A percentile compares a stretch with the other conserved stretches of the same genome.
Conservation (phyloP, 2,797 vertebrate genomes). For the Sphaeramia orbicularis region DNA sequence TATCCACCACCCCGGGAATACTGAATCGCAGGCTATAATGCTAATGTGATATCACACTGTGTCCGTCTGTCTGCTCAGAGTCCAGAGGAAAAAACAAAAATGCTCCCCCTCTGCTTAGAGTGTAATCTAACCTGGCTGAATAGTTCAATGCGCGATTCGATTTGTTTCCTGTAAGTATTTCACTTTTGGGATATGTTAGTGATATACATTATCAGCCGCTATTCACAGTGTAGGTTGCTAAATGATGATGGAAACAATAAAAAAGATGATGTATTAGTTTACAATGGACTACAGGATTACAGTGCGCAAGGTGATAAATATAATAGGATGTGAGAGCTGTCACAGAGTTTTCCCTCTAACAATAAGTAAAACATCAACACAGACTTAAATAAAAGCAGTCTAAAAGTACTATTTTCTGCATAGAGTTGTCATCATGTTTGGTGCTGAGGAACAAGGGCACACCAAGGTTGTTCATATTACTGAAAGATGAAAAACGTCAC, state of each 20-base stretch:
- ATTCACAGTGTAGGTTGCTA: slow-evolving; percentile 38
- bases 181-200: slow-evolving; percentile 47
- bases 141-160: slow-evolving; percentile 41
- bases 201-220: slow-evolving; percentile 21
- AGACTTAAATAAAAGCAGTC: slow-evolving; percentile 25
- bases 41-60: slow-evolving; percentile 65
- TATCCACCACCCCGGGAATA: slow-evolving; percentile 52
- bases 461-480: slow-evolving; percentile 13
- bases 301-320: slow-evolving; percentile 35
- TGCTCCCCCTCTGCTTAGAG: background rate
- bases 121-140: slow-evolving; percentile 49
- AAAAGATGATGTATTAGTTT: slow-evolving; percentile 31
- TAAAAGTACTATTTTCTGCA: background rate
- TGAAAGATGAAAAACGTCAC: slow-evolving; percentile 23
- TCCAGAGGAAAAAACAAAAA: slow-evolving; percentile 14
- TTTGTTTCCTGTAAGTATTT: slow-evolving; percentile 50
- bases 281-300: slow-evolving; percentile 24
- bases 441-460: background rate
- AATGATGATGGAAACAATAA: slow-evolving; percentile 52
- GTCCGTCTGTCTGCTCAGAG: slow-evolving; percentile 51
- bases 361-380: slow-evolving; percentile 9
- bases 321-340: slow-evolving; percentile 22
- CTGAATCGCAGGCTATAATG: slow-evolving; percentile 53
- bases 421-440: background rate
- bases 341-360: background rate